Evolutionary conservation across 2,888 invertebrate species (phyloP), one percentile per base, ranked within the genome.

Genomic region (Eristalis tenax): DNA sequence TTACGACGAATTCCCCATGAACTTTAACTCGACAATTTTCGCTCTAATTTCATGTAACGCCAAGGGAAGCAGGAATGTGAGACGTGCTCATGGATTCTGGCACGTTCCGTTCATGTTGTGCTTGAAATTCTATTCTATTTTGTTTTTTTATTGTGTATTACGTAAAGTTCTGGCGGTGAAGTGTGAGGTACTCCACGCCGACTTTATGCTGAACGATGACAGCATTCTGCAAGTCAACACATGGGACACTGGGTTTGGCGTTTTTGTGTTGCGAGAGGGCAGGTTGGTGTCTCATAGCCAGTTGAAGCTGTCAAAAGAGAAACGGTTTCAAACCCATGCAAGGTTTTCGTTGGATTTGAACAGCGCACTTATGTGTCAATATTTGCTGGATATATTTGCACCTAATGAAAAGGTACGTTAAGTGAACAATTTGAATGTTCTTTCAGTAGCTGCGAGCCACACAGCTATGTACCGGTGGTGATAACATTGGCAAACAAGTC

Each of bases 81-180:
- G 75, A 83, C 83, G 83, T 83, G 83, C 65, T 64, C 61, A 50
- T 38, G 65, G 28, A 79, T 83, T 79, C 74, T 79, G 74, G 65
- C 83, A 83, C 83, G 83, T 83, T 83, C 78, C 59, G 28, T 32
- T 56, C 78, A 77, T 78, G 77, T 64, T 83, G 68, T 74, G 83
- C 63, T 28, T 78, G 77, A 68, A 83, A 73, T 83, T 78, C 78
- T 78, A 78, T n/a, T n/a, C n/a, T n/a, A n/a, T 83, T 78, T 69
- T 59, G 8, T 23, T 57, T 57, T 73, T 77, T 64, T 82, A 64
- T 59, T 59, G 43, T 57, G 56, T 68, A 35, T 71, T 82, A 73
- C 71, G 35, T 61, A 73, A 71, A 65, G n/a, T 59, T 50, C 40
- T 10, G 50, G 40, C 35, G 23, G 50, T 26, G 40, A 50, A 50